Evolutionary conservation across 2,888 invertebrate species (phyloP).

Genomic region (Cephus nigrinus): DNA sequence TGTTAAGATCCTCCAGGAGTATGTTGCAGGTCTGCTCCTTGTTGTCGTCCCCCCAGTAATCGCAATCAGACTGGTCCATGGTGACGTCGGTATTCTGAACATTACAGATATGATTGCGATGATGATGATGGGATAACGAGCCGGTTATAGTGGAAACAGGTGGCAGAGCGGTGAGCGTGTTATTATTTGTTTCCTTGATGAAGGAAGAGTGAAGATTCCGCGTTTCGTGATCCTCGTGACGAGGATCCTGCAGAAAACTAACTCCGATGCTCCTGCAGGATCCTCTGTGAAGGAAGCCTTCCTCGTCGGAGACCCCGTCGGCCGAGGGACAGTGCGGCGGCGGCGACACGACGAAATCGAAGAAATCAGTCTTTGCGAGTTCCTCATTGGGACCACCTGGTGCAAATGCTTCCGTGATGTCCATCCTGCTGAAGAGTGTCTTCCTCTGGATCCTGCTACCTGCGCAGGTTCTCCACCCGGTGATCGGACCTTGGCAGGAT

Average conservation of each 20-base stretch:
- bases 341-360: slow-evolving; percentile 88
- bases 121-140: slow-evolving; percentile 55
- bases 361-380: slow-evolving; percentile 88
- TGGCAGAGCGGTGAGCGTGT: slow-evolving; percentile 68
- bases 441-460: neutral
- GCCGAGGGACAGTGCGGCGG: slow-evolving; percentile 53
- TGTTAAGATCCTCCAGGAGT: slow-evolving; percentile 84
- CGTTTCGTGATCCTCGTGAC: slow-evolving; percentile 42
- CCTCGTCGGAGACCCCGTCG: slow-evolving; percentile 75
- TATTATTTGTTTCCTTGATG: slow-evolving; percentile 72
- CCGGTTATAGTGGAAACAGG: slow-evolving; percentile 63
- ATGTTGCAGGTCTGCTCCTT: slow-evolving; percentile 58
- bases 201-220: slow-evolving; percentile 45
- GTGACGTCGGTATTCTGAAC: slow-evolving; percentile 69
- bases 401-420: slow-evolving; percentile 83
- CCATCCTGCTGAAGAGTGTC: slow-evolving; percentile 69
- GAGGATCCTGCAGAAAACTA: slow-evolving; percentile 43
- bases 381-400: slow-evolving; percentile 73
- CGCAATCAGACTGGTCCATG: slow-evolving; percentile 75
- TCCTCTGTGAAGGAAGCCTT: slow-evolving; percentile 68
- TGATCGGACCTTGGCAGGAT: neutral
- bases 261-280: slow-evolving; percentile 48
- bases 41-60: slow-evolving; percentile 71
- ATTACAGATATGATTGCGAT: slow-evolving; percentile 38
- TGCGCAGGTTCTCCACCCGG: neutral